Evolutionary conservation across 2,113 vertebrate genomes (phyloP).

Genomic region (Variabilichromis moorii): DNA sequence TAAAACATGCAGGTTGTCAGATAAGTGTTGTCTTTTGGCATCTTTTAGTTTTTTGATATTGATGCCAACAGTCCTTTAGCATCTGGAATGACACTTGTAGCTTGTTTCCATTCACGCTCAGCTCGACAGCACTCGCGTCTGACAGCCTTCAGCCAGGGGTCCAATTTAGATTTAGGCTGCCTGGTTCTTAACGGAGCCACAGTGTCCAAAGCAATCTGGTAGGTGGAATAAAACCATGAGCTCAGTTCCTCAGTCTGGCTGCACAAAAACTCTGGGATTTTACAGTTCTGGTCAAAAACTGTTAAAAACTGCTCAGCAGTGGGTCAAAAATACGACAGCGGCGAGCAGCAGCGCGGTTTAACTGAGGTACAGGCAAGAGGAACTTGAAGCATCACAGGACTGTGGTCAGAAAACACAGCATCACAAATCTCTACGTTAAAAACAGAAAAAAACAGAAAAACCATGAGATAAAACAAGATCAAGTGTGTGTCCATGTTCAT

Average conservation of each 20-base stretch:
- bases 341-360: not conserved
- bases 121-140: too few species aligned
- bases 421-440: not conserved
- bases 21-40: too few species aligned
- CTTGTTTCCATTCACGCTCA: too few species aligned
- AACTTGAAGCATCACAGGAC: not conserved
- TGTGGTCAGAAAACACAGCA: not conserved
- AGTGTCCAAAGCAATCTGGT: not conserved
- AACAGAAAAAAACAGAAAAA: not conserved
- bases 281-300: not conserved
- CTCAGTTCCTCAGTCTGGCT: not conserved
- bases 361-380: rapidly evolving
- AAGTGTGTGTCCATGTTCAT: not conserved
- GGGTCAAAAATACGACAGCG: not conserved
- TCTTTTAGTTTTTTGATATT: too few species aligned
- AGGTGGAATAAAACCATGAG: not conserved
- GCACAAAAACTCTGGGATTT: rapidly evolving
- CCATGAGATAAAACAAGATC: not conserved
- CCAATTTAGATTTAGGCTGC: rapidly evolving
- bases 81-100: too few species aligned
- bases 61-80: rapidly evolving
- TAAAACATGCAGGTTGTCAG: too few species aligned
- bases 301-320: not conserved
- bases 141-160: not conserved
- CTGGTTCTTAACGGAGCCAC: not conserved